Evolutionary conservation across 2,797 vertebrate genomes (phyloP).

Genomic region (Leucoraja ocellata): DNA sequence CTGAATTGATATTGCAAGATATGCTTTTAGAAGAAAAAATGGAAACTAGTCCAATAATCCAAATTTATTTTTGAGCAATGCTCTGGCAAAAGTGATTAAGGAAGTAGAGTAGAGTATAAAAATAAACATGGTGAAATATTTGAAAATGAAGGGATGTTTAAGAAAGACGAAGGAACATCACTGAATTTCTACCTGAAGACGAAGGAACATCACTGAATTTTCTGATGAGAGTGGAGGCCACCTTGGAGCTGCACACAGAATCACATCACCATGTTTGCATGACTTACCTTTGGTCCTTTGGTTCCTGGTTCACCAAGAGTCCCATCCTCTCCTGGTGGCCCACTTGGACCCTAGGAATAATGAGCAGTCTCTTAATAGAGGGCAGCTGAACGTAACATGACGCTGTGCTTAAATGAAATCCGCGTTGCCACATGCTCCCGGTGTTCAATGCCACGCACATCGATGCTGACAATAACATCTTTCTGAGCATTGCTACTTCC

Average conservation of each 20-base stretch:
- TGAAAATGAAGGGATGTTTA: not conserved
- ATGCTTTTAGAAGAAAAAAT: not conserved
- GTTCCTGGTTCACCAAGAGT: constrained; percentile 61
- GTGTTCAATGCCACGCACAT: not conserved
- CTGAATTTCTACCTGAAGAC: too few species aligned
- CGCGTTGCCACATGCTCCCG: not conserved
- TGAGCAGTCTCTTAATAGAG: constrained; percentile 25
- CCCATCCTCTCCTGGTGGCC: constrained; percentile 68
- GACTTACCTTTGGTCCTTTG: constrained; percentile 74
- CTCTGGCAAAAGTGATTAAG: not conserved
- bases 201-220: not conserved
- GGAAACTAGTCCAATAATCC: constrained; percentile 36
- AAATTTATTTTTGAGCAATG: not conserved
- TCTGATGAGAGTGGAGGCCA: not conserved
- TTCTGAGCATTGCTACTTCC: not conserved
- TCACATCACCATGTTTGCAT: not conserved
- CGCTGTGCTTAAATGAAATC: not conserved
- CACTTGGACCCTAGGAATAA: constrained; percentile 65
- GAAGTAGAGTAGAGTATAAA: not conserved
- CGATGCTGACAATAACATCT: constrained; percentile 13
- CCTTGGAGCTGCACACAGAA: not conserved
- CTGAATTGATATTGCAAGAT: not conserved
- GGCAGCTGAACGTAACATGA: not conserved
- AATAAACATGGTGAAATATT: not conserved
- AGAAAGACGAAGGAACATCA: too few species aligned